Base-by-base conservation (phyloP, 2,888 invertebrate species). In the Ypsolopha scabrella region DNA sequence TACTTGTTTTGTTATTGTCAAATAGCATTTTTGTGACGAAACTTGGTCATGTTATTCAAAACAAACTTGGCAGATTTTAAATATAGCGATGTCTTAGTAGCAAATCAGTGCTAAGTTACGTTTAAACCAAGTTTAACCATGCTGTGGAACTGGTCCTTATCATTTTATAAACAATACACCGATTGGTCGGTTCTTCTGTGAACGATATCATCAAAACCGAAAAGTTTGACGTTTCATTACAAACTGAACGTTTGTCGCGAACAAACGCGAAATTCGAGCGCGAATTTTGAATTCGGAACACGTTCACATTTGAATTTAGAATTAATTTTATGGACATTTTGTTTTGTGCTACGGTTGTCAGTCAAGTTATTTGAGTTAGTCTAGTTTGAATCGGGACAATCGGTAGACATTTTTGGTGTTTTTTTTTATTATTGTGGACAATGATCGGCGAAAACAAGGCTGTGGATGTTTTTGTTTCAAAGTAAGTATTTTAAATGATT, bases 401-500 rank as follows among this genome's bases (percentile, higher is more conserved):
- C 8, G 24, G 43, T 43, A 24, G 43, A 11, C 43, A 8, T 7
- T 7, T 11, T 6, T 47, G 3, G 33, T n/a, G 47, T 37, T 36
- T 36, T 33, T n/a, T 14, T 48, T 48, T 13, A 36, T 24, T 24
- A 4, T 24, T 6, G 14, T 48, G 36, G 48, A 35, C 38, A 9
- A 35, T 48, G 36, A 37, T 11, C 9, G 47, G 36, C 8, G 34
- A 11, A 13, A 7, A 13, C 37, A 38, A 33, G 13, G 35, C 14
- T 13, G 3, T 10, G 24, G 45, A 36, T 53, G 48, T 43, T 49
- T 51, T 41, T 45, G 9, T 46, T 48, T 51, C 24, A 48, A 33
- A 48, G 51, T 53, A 36, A 53, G 48, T 53, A 51, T 34, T 44
- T 13, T 45, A 43, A 43, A 13, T 24, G 8, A 43, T 34, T 33